phyloP scores from a whole-genome alignment of 2,888 invertebrate genomes.

The Macaria notata region DNA sequence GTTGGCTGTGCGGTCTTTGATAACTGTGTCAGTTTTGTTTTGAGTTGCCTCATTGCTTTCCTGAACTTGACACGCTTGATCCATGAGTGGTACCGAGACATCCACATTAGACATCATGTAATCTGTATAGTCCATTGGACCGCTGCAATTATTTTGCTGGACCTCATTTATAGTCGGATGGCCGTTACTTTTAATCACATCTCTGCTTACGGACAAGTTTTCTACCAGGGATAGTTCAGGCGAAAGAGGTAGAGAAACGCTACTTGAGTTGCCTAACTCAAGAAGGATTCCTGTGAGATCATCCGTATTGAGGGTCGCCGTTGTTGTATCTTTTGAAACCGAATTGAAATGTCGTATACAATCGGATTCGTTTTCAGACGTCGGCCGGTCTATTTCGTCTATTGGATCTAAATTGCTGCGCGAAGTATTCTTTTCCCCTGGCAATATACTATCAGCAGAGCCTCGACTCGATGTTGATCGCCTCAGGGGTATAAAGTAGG shows the following conservation, averaged over 20 bases:
- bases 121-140: constrained; percentile 38
- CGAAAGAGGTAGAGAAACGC: constrained; percentile 60
- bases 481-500: constrained; percentile 35
- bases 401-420: constrained; percentile 48
- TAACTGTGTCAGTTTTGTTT: too few relatives aligned
- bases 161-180: constrained; percentile 49
- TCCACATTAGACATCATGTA: constrained; percentile 53
- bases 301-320: constrained; percentile 9
- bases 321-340: constrained; percentile 23
- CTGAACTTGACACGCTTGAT: constrained; percentile 52
- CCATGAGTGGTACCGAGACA: constrained; percentile 62
- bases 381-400: constrained; percentile 41
- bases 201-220: constrained; percentile 61
- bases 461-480: constrained; percentile 35
- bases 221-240: constrained; percentile 73
- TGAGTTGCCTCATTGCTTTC: constrained; percentile 28
- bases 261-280: constrained; percentile 54
- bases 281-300: constrained; percentile 19
- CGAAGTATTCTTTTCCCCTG: constrained; percentile 39
- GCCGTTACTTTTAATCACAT: constrained; percentile 40
- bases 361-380: constrained; percentile 26
- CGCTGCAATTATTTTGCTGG: constrained; percentile 34
- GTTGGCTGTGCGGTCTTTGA: constrained; percentile 46
- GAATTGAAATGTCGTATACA: constrained; percentile 24
- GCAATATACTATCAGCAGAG: constrained; percentile 60